A percentile compares a stretch with the other conserved stretches of the same genome.
These are phyloP conservation scores for Micronycteris hirsuta DNA, from an alignment of 2,113 vertebrate genomes.

Conservation along the genomic window DNA sequence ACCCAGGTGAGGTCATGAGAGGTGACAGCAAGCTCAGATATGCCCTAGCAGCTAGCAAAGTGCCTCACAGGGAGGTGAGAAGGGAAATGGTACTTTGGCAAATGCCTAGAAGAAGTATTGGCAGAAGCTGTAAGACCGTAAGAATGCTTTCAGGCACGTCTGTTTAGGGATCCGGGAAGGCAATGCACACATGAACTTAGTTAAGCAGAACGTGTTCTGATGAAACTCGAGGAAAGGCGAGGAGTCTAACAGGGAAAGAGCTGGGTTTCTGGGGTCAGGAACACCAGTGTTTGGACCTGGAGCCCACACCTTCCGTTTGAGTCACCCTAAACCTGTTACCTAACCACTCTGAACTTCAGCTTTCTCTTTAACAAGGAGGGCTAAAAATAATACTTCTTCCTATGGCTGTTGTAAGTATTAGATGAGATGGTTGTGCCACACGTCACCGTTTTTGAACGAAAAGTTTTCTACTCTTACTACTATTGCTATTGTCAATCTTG, in stretches of 20 bases:
- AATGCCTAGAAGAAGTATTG: not conserved
- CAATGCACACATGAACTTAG: not conserved
- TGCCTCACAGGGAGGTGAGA: not conserved
- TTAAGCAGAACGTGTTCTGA: not conserved
- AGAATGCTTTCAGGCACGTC: not conserved
- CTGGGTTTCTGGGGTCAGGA: not conserved
- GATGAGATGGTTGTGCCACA: not conserved
- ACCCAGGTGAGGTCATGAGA: not conserved
- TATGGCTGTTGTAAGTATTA: not conserved
- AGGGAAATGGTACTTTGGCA: not conserved
- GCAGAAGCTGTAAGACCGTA: not conserved
- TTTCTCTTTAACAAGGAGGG: not conserved
- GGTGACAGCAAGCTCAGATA: not conserved
- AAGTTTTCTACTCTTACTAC: not conserved
- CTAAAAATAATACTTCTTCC: not conserved
- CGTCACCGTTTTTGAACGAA: not conserved
- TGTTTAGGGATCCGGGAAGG: not conserved
- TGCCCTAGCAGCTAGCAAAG: accelerated
- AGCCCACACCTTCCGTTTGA: not conserved
- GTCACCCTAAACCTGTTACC: not conserved
- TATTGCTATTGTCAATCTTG: not conserved
- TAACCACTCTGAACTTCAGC: not conserved
- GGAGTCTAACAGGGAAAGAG: not conserved
- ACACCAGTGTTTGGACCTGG: not conserved
- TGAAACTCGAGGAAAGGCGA: not conserved